Evolutionary conservation across 1,140 invertebrate genomes (phyloP), one percentile per base, ranked within the genome.

Genomic region (Ceratitis capitata): DNA sequence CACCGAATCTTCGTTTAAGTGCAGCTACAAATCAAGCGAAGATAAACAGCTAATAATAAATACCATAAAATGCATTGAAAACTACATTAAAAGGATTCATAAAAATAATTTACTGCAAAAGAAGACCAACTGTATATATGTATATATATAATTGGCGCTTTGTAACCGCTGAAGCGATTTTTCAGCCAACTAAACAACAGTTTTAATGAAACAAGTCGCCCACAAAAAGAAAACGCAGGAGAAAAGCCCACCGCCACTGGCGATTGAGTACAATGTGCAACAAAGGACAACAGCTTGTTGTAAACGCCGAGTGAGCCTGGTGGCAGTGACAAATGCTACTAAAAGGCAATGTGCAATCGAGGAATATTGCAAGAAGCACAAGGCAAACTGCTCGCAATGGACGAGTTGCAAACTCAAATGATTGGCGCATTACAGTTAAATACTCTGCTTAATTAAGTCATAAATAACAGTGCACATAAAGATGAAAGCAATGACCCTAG

Each of bases 381-480:
- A 78, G 39, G 16, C 5, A 78, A 78, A 69, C 4, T 39, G 19
- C 32, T 2, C 7, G 32, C 32, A 35, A 39, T 19, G 16, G 10
- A 19, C 5, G 64, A 69, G 39, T 10, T n/a, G 69, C n/a, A 23
- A 45, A 78, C 3, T 19, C n/a, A 78, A 78, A 78, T 45, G 35
- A 78, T 78, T 78, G 69, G 39, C 42, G 69, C 69, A 78, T 45
- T 47, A 78, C 69, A 78, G 9, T 78, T 78, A 78, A 78, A 78
- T 78, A 78, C 69, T 42, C 26, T 10, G 69, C 16, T 78, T 78
- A 78, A 78, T 78, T 78, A 78, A 78, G 39, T 78, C 69, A 78
- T 78, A 78, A 78, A 78, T 78, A 78, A 78, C 16, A 78, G 69
- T 42, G 16, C 19, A 10, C 10, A 42, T 9, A 19, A 32, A 29